Evolutionary conservation across 2,113 vertebrate genomes (phyloP).

Genomic region (Castor canadensis): DNA sequence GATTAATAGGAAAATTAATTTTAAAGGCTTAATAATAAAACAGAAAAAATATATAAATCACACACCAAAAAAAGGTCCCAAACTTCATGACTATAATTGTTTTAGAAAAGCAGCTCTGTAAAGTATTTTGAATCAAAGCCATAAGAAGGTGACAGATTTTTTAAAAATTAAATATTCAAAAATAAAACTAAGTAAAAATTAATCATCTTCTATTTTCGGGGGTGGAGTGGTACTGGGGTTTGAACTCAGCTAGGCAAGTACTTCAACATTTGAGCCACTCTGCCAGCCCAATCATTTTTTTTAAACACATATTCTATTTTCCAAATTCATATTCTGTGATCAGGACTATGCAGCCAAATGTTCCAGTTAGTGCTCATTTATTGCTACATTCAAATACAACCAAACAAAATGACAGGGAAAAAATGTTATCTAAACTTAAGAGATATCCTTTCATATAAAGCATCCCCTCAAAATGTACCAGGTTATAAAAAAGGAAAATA

Average conservation of each 20-base stretch:
- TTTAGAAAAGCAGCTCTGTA: slow-evolving; percentile 27
- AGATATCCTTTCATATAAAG: background rate
- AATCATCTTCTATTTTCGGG: no score
- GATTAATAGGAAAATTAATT: background rate
- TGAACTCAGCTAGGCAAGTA: no score
- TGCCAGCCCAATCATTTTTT: no score
- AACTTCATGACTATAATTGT: background rate
- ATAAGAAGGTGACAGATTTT: no score
- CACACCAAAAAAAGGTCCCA: background rate
- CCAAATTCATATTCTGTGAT: no score
- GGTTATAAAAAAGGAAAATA: background rate
- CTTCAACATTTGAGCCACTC: no score
- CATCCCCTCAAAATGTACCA: background rate
- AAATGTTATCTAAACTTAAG: background rate
- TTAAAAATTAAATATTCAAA: no score
- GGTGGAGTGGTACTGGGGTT: no score
- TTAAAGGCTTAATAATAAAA: slow-evolving; percentile 2
- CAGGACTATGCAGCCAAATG: background rate
- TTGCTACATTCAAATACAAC: background rate
- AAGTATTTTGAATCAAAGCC: slow-evolving; percentile 25
- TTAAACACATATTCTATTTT: no score
- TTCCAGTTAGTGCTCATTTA: background rate
- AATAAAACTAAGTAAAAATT: no score
- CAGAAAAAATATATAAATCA: background rate
- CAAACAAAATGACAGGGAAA: slow-evolving; percentile 4